Base-by-base conservation (phyloP, 2,113 vertebrate genomes). In the Pluvianellus socialis region DNA sequence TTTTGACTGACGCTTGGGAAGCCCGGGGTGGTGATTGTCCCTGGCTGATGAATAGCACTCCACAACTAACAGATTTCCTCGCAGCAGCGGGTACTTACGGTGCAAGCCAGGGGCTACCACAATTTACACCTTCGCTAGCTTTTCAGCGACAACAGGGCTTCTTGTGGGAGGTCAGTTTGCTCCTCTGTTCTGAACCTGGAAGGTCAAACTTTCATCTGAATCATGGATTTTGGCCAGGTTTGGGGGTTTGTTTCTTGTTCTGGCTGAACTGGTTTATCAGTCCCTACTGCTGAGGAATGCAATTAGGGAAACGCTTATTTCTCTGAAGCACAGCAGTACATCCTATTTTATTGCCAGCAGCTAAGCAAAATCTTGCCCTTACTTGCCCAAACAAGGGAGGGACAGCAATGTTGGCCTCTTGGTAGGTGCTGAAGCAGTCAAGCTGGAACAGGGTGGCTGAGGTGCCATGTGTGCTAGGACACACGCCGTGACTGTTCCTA, bases 221-320 rank as follows among this genome's bases (percentile, higher is more conserved):
- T 73, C 0, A 0, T 62, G 75, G 53, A 70, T 96, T 94, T 93
- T 83, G 71, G 53, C 85, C 45, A 53, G 30, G 42, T 83, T 73
- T 50, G 32, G 42, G 18, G 30, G 9, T 62, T 90, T 62, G 21
- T 79, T 79, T 86, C 58, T 90, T 75, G 17, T 83, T 92, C 71
- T 83, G 71, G 32, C 67, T 86, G 52, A 95, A 94, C 90, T 88
- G 59, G 88, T 93, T 96, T 86, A 95, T 93, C 63, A 77, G 53
- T 86, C n/a, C 82, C 66, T 82, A 33, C 53, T 62, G 61, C 89
- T 96, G 84, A 92, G 84, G 49, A 85, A 87, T 87, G 90, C 87
- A 90, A 8, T 94, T 85, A 84, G 67, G 38, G 73, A 67, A 85
- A 52, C 73, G 38, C 7, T 88, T 75, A 19, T 9, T 47, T 86